Evolutionary conservation across 2,797 vertebrate genomes (phyloP).

Genomic region (Lepidocolaptes lacrymiger): DNA sequence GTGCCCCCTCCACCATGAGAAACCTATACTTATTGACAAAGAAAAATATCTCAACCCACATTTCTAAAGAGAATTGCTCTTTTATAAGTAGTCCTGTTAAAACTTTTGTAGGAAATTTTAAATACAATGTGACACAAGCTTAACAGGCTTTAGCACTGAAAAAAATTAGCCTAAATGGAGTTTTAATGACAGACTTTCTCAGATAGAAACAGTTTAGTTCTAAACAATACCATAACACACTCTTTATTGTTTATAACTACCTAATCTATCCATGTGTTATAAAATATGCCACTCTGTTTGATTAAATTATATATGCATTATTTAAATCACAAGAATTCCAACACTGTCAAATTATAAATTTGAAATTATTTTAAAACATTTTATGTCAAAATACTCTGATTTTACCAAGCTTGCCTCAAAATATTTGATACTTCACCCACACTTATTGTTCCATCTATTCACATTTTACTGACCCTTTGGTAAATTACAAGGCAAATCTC

Average conservation of each 20-base stretch:
- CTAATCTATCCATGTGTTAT: background rate
- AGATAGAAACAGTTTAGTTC: background rate
- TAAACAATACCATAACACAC: background rate
- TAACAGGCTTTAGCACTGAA: background rate
- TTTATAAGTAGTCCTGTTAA: background rate
- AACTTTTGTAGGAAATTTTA: background rate
- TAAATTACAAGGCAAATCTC: background rate
- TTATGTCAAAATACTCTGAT: background rate
- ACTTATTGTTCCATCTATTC: background rate
- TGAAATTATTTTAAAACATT: background rate
- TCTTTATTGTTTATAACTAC: background rate
- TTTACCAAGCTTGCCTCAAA: background rate
- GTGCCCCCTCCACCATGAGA: background rate
- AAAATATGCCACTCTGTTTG: background rate
- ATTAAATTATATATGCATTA: background rate
- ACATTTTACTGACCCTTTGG: background rate
- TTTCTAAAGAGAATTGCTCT: background rate
- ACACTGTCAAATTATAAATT: background rate
- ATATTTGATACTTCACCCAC: background rate
- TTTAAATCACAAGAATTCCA: background rate
- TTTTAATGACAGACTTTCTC: background rate
- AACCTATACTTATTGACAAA: background rate
- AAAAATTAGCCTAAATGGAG: background rate
- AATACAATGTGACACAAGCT: background rate
- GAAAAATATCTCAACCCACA: background rate